A percentile compares a stretch with the other conserved stretches of the same genome.
Evolutionary conservation across 1,140 invertebrate genomes (phyloP).

Genomic region (Tetramorium simillimum): DNA sequence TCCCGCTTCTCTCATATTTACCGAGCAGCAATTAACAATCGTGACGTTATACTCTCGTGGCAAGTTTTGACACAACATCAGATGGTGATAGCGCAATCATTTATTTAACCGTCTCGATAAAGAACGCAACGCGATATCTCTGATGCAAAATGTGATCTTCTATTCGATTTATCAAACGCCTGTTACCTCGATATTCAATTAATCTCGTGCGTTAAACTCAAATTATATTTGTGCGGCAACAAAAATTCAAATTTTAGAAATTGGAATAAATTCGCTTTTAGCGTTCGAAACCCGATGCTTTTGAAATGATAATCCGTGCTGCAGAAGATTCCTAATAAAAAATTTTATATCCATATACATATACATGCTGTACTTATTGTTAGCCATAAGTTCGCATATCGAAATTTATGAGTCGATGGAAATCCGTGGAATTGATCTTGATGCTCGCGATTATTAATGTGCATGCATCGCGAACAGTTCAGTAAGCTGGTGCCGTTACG

Average conservation of each 20-base stretch:
- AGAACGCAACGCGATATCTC: constrained; percentile 4
- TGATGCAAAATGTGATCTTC: neutral
- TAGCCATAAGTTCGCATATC: neutral
- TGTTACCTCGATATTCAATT: neutral
- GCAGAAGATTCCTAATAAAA: neutral
- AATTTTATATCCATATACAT: neutral
- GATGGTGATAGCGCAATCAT: neutral
- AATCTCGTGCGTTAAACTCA: neutral
- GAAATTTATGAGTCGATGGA: neutral
- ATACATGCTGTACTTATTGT: too few species aligned
- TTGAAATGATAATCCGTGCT: neutral
- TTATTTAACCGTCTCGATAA: neutral
- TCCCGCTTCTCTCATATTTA: neutral
- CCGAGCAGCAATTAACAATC: neutral
- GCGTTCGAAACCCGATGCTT: neutral
- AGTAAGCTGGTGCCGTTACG: constrained; percentile 5
- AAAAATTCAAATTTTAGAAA: neutral
- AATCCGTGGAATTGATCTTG: neutral
- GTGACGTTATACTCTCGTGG: neutral
- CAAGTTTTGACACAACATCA: neutral
- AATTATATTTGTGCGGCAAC: neutral
- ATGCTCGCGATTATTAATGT: neutral
- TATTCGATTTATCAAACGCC: neutral
- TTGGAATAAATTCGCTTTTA: neutral
- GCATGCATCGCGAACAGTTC: neutral